These are phyloP conservation scores for Sorex maritimensis DNA, from an alignment of 2,797 vertebrate species.

Conservation along the genomic window DNA sequence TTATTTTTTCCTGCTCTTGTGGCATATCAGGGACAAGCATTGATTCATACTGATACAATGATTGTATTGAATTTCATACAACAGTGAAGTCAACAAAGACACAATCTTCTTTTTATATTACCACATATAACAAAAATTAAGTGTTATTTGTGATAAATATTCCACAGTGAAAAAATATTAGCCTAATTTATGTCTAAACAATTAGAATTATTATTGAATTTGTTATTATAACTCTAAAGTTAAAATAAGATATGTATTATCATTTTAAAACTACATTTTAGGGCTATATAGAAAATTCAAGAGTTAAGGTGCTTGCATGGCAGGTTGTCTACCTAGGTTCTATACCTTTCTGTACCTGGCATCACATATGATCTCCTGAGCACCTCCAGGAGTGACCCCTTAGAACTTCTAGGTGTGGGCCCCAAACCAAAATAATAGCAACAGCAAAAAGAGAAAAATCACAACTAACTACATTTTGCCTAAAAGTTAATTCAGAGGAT, in stretches of 20 bases:
- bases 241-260: constrained; percentile 26
- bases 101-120: constrained; percentile 18
- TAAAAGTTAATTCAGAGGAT: constrained; percentile 1
- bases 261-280: too few species aligned
- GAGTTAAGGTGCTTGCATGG: too few species aligned
- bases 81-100: not conserved
- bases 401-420: too few species aligned
- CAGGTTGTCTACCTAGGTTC: too few species aligned
- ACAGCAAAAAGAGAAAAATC: too few species aligned
- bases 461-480: not conserved
- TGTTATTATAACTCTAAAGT: constrained; percentile 4
- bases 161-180: not conserved
- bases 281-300: too few species aligned
- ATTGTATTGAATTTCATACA: not conserved
- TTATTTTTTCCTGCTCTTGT: not conserved
- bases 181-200: constrained; percentile 35
- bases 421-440: too few species aligned
- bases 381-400: too few species aligned
- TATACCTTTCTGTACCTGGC: too few species aligned
- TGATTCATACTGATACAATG: not conserved
- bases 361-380: too few species aligned
- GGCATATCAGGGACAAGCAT: not conserved
- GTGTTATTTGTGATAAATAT: not conserved
- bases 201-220: not conserved
- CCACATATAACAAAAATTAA: not conserved